phyloP scores from a whole-genome alignment of 2,113 vertebrate genomes.

The Balaenoptera acutorostrata region DNA sequence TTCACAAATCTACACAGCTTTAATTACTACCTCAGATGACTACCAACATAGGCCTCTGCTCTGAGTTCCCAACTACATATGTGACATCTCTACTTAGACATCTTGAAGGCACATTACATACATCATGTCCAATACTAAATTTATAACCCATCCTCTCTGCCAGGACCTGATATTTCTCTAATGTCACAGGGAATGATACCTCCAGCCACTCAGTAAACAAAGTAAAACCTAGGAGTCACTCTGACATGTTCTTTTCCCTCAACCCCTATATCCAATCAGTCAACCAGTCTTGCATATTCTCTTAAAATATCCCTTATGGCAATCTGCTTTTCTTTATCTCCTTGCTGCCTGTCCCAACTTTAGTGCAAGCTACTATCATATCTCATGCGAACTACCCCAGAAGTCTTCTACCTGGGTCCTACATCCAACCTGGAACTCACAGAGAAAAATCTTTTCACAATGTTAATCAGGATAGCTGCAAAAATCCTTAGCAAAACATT shows the following conservation, averaged over 20 bases:
- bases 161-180: background rate
- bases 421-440: background rate
- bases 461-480: background rate
- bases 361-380: background rate
- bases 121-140: background rate
- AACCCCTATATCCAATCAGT: background rate
- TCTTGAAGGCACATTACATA: background rate
- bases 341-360: background rate
- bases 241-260: background rate
- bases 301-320: background rate
- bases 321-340: background rate
- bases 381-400: background rate
- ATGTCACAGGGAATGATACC: background rate
- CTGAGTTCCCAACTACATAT: background rate
- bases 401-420: background rate
- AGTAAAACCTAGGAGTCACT: background rate
- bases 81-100: background rate
- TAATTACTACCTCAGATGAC: background rate
- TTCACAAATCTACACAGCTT: background rate
- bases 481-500: background rate
- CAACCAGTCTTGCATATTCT: background rate
- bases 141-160: background rate
- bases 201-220: background rate
- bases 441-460: background rate
- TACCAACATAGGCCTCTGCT: background rate